These are phyloP conservation scores for Trypoxylon attenuatum DNA, from an alignment of 2,888 invertebrate genomes.

Conservation along the genomic window DNA sequence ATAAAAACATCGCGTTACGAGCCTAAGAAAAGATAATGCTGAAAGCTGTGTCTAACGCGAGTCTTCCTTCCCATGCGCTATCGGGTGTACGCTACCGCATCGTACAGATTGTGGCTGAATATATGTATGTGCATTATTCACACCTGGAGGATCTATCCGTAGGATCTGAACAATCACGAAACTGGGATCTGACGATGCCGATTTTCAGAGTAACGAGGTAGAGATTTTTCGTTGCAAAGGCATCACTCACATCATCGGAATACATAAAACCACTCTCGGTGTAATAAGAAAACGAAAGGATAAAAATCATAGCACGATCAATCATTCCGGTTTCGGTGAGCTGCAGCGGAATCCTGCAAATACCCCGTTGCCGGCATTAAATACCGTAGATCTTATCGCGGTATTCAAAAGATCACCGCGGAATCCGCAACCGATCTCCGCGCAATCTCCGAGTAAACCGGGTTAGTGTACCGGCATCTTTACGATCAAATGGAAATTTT, in stretches of 20 bases:
- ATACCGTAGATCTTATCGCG: conserved; percentile 27
- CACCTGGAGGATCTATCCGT: conserved; percentile 30
- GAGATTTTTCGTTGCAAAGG: conserved; percentile 10
- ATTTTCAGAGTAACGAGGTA: conserved; percentile 39
- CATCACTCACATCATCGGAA: conserved; percentile 43
- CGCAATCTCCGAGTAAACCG: conserved; percentile 27
- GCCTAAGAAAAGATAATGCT: conserved; percentile 24
- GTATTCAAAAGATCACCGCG: conserved; percentile 7
- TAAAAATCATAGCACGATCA: conserved; percentile 29
- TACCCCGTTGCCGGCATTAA: conserved; percentile 31
- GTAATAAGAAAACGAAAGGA: conserved; percentile 26
- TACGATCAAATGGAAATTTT: conserved; percentile 44
- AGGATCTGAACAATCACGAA: conserved; percentile 39
- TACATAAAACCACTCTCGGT: conserved; percentile 13
- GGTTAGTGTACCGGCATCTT: conserved; percentile 44
- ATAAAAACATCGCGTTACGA: conserved; percentile 21
- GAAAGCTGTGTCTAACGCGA: conserved; percentile 32
- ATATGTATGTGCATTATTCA: conserved; percentile 45
- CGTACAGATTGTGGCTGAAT: conserved; percentile 39
- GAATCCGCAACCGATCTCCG: conserved; percentile 6
- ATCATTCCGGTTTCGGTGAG: conserved; percentile 1
- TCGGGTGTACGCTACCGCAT: conserved; percentile 8
- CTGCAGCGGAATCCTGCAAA: conserved; percentile 27
- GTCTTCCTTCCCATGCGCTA: conserved; percentile 20
- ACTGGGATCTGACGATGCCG: conserved; percentile 41